Conservation (phyloP, 2,888 invertebrate genomes). For the Bimastos eiseni region DNA sequence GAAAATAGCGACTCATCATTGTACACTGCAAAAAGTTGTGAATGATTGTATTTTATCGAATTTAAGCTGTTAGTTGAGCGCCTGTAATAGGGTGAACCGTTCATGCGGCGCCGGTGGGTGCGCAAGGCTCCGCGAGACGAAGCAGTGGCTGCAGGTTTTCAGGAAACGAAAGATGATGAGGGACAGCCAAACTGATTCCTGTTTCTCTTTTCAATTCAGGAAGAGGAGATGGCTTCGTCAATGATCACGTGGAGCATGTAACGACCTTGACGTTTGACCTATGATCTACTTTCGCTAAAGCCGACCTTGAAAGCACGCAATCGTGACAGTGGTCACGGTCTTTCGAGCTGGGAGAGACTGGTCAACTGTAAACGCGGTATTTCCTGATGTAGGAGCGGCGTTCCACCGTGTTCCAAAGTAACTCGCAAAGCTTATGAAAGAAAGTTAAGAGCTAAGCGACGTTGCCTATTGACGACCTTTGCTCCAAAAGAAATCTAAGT, state of each 20-base stretch:
- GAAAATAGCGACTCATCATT: too few relatives aligned
- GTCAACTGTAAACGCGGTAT: background rate
- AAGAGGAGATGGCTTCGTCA: background rate
- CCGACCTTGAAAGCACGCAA: background rate
- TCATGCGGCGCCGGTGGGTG: too few relatives aligned
- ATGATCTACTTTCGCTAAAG: background rate
- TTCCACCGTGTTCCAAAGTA: background rate
- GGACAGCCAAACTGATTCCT: too few relatives aligned
- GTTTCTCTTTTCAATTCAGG: background rate
- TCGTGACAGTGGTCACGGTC: background rate
- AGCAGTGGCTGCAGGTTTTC: too few relatives aligned
- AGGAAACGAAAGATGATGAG: too few relatives aligned
- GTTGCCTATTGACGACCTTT: too few relatives aligned
- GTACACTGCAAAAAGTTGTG: too few relatives aligned
- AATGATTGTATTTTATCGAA: too few relatives aligned
- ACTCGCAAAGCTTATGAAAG: background rate
- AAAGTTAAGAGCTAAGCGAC: background rate
- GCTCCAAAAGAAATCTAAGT: background rate
- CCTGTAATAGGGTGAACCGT: too few relatives aligned
- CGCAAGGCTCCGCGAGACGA: too few relatives aligned
- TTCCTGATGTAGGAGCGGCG: background rate
- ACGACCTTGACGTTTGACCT: slow-evolving; percentile 7
- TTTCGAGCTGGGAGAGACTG: background rate
- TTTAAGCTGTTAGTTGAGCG: too few relatives aligned
- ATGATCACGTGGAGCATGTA: background rate